Evolutionary conservation across 2,797 vertebrate genomes (phyloP).

Genomic region (Platyrinchus mystaceus): DNA sequence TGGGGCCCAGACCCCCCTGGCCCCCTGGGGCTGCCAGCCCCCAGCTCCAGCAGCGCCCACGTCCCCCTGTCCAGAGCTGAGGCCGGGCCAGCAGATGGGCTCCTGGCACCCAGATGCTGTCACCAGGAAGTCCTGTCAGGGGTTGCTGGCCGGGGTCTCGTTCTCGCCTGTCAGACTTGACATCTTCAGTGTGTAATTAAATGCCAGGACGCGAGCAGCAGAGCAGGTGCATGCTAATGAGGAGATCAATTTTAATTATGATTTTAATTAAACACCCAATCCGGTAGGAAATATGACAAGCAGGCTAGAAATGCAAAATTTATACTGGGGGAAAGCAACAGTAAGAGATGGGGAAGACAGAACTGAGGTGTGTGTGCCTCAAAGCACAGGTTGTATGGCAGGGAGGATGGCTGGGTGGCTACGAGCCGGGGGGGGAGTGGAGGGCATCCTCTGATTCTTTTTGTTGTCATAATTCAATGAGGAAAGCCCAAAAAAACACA

Average conservation of each 20-base stretch:
- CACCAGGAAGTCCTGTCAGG: slow-evolving; percentile 17
- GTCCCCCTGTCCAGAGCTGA: neutral
- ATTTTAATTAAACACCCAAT: slow-evolving; percentile 90
- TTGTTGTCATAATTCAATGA: neutral
- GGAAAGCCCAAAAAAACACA: neutral
- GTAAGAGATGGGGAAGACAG: neutral
- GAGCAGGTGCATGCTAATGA: slow-evolving; percentile 89
- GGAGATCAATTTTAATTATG: slow-evolving; percentile 91
- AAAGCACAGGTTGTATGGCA: neutral
- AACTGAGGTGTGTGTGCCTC: neutral
- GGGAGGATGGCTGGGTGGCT: neutral
- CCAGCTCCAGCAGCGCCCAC: neutral
- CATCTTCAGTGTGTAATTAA: slow-evolving; percentile 80
- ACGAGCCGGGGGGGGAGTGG: neutral
- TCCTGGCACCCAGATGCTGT: slow-evolving; percentile 38
- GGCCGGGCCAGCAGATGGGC: neutral
- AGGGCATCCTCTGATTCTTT: neutral
- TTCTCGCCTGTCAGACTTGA: slow-evolving; percentile 77
- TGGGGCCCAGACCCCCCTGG: neutral
- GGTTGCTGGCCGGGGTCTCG: slow-evolving; percentile 67
- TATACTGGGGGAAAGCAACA: neutral
- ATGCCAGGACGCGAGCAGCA: slow-evolving; percentile 74
- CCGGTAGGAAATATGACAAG: slow-evolving; percentile 83
- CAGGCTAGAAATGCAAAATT: slow-evolving; percentile 69
- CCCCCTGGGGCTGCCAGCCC: neutral